Evolutionary conservation across 2,797 vertebrate genomes (phyloP), one percentile per base, ranked within the genome.

Genomic region (Echeneis naucrates): DNA sequence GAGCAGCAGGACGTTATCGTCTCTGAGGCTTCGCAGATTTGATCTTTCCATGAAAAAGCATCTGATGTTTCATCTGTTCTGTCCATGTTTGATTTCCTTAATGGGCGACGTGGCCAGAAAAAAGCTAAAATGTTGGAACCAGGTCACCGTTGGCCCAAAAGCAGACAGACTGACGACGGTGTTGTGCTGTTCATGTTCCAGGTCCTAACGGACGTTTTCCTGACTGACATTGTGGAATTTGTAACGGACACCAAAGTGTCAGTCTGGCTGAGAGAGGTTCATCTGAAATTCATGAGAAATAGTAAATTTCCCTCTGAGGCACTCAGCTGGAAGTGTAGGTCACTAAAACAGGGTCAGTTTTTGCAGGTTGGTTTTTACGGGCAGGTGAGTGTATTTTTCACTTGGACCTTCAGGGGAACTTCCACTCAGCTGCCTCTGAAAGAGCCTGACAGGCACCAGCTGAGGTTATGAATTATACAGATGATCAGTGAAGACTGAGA

Each of bases 381-480:
- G 21, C 69, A 74, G 52, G 53, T 68, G 61, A 68, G 70, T 5
- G 13, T 38, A 38, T 53, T 77, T 19, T 35, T 40, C 45, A 21
- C 58, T 47, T 2, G 7, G 23, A 45, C 33, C 61, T 63, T 63
- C 2, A 42, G 51, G 67, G 74, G 50, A 64, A 0, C 33, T 47
- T 75, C 40, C 19, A 6, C 51, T 78, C 53, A 13, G 0, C 60
- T n/a, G 61, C 59, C 32, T 38, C 23, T 57, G 35, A 57, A 60
- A 21, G 63, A 60, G 45, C 37, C 21, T 70, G 78, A 72, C 72
- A 68, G 71, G 21, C 16, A 62, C 35, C 68, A 45, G 54, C 73
- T 6, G 63, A 12, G 60, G 37, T 69, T 61, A 70, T 86, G 66
- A 86, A 86, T 86, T 67, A 86, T 78, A 74, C 42, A 84, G 72